Conservation (phyloP, 2,797 vertebrate genomes). For the Balearica regulorum region DNA sequence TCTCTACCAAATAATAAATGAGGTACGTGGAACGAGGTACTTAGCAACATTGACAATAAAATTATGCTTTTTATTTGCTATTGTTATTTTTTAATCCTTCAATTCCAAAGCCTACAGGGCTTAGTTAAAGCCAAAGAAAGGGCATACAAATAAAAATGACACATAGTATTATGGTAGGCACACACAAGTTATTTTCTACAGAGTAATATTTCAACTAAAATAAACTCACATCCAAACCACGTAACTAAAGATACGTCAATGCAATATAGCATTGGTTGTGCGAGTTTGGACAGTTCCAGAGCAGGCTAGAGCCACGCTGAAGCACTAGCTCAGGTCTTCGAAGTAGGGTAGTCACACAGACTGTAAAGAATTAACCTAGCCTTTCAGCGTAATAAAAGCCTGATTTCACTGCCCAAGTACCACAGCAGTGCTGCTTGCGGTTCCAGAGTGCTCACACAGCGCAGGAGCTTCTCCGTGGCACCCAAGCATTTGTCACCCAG, state of each 20-base stretch:
- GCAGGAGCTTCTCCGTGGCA: rapidly evolving
- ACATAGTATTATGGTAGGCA: slow-evolving; percentile 12
- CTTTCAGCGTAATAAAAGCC: not conserved
- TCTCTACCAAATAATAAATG: slow-evolving; percentile 65
- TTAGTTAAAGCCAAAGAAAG: slow-evolving; percentile 61
- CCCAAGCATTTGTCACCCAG: not conserved
- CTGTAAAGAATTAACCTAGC: not conserved
- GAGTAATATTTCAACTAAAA: slow-evolving; percentile 40
- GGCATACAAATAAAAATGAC: slow-evolving; percentile 66
- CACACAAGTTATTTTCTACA: slow-evolving; percentile 30
- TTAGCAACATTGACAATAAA: slow-evolving; percentile 59
- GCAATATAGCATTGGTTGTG: not conserved
- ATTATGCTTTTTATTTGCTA: slow-evolving; percentile 66
- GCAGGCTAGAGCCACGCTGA: not conserved
- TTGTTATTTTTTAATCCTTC: slow-evolving; percentile 72
- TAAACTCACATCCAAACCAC: slow-evolving; percentile 24
- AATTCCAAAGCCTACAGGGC: slow-evolving; percentile 59
- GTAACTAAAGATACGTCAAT: not conserved
- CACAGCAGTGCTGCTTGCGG: not conserved
- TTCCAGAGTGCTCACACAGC: not conserved
- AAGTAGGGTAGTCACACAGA: not conserved
- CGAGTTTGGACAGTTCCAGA: not conserved
- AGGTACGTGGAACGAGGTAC: slow-evolving; percentile 42
- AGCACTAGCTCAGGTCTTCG: not conserved
- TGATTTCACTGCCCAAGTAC: not conserved